Base-by-base conservation (phyloP, 2,888 invertebrate species). In the Villa cingulata region DNA sequence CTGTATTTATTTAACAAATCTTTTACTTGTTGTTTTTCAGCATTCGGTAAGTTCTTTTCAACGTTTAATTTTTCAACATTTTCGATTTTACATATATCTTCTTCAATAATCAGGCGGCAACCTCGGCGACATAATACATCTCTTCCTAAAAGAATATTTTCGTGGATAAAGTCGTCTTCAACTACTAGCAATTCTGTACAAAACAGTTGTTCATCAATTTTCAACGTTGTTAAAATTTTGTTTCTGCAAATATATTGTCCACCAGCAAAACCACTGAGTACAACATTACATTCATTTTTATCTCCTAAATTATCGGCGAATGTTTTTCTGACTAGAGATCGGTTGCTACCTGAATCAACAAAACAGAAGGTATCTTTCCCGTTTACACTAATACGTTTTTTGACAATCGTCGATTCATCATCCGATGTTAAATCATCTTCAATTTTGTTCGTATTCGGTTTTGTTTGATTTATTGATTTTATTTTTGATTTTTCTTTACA, bases 231-330 rank as follows among this genome's bases (percentile, higher is more conserved):
- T 10, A 20, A 27, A 15, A 47, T 23, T 43, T 45, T 45, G 2
- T 36, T n/a, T 3, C 2, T 16, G 15, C 34, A 34, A 2, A 32
- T 4, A 14, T 18, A 43, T 34, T 9, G 9, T 14, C 45, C 48
- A 16, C 48, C 48, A 17, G 37, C 48, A 16, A 48, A 48, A 15
- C 41, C 45, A 6, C 32, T 38, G 37, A 48, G 27, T 20, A 27
- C 4, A 9, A 12, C 18, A 32, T 32, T 12, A 19, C 43, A 43
- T 18, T 5, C 7, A 15, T 10, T 9, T 10, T 18, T 34, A 16
- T 18, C 15, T 15, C 45, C 42, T 4, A 48, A 23, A 12, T 37
- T 16, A 17, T 14, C 6, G 1, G 48, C 45, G 7, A 48, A 20
- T 17, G 36, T 12, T 41, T 41, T 41, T 2, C 37, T 15, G 17